Percentiles rank a stretch among this genome's conserved stretches.
These are phyloP conservation scores for Halichoerus grypus DNA, from an alignment of 2,113 vertebrate genomes.

Conservation along the genomic window DNA sequence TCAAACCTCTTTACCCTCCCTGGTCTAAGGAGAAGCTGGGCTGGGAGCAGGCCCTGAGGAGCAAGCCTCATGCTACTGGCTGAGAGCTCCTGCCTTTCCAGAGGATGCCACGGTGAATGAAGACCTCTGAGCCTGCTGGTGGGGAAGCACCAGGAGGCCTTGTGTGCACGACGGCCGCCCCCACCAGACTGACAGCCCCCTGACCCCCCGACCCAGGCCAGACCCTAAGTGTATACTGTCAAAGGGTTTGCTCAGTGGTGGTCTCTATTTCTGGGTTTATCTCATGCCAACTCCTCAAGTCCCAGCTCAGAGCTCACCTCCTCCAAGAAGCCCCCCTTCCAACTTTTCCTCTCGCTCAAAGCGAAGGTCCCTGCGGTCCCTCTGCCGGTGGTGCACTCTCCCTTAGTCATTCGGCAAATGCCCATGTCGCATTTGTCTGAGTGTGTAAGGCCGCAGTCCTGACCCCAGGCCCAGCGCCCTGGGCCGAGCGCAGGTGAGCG, in stretches of 20 bases:
- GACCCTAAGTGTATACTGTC: fast-evolving
- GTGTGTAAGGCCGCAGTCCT: fast-evolving
- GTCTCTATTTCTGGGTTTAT: neutral
- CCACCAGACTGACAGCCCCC: too few species aligned
- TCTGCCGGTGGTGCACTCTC: fast-evolving
- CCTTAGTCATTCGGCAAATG: neutral
- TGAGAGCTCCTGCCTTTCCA: neutral
- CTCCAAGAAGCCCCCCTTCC: neutral
- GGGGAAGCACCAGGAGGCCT: fast-evolving
- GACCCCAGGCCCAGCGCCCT: neutral
- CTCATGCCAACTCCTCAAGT: neutral
- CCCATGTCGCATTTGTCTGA: fast-evolving
- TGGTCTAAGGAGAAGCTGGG: neutral
- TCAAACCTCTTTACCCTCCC: neutral
- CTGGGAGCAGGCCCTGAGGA: neutral
- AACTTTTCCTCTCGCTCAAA: too few species aligned
- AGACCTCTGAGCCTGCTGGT: neutral
- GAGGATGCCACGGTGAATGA: fast-evolving
- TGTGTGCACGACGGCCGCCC: neutral
- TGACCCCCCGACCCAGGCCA: neutral
- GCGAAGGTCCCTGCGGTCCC: fast-evolving
- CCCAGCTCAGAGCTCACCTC: neutral
- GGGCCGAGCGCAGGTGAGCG: fast-evolving
- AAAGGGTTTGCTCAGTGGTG: fast-evolving
- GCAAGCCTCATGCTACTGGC: neutral